Conservation (phyloP, 2,113 vertebrate species). For the Megaceryle torquata region DNA sequence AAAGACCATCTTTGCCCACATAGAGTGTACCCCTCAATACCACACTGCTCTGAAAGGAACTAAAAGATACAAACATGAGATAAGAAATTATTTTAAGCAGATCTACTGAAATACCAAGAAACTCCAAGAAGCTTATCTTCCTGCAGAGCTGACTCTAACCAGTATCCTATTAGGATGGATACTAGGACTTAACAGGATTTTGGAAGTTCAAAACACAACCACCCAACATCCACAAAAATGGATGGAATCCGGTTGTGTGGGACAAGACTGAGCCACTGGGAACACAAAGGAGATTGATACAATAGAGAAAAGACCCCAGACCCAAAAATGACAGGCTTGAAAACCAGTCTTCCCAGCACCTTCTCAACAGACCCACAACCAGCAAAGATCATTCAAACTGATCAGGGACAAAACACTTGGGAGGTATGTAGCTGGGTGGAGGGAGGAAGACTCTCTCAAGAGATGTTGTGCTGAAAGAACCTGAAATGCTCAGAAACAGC, state of each 20-base stretch:
- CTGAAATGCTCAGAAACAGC: background rate
- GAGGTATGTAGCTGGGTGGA: background rate
- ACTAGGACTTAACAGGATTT: background rate
- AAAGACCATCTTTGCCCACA: background rate
- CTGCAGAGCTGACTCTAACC: background rate
- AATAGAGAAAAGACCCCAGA: background rate
- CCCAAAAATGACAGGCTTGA: background rate
- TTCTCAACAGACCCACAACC: background rate
- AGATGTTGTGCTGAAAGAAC: background rate
- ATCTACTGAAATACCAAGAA: slow-evolving; percentile 12
- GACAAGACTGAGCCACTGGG: background rate
- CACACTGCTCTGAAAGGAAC: background rate
- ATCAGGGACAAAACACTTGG: background rate
- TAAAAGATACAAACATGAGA: background rate
- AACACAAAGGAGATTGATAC: background rate
- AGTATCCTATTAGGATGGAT: background rate
- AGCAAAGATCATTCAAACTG: background rate
- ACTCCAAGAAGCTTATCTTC: background rate
- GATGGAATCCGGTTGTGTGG: fast-evolving
- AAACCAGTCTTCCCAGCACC: background rate
- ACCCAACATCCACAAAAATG: background rate
- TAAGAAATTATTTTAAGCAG: background rate
- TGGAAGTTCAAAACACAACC: background rate
- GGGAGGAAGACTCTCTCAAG: background rate
- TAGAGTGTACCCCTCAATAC: background rate